Evolutionary conservation across 2,113 vertebrate species (phyloP), one percentile per base, ranked within the genome.

Genomic region (Anhinga anhinga): DNA sequence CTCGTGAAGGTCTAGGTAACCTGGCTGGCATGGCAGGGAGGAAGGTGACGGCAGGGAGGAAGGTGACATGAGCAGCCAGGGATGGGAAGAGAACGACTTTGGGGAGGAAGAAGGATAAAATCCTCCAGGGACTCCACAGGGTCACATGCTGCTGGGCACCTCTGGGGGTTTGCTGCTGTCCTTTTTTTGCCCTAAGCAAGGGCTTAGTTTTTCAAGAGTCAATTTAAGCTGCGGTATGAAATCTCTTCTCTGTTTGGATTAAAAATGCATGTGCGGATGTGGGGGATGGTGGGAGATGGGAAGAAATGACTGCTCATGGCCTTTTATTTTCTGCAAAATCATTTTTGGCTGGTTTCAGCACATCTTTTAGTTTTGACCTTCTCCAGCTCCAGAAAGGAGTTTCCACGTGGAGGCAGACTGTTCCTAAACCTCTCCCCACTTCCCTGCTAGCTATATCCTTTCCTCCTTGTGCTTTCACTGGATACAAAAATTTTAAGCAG

Each of bases 111-210:
- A 79, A 20, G 7, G 12, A 23, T 20, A 9, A 80, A 86, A 69
- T 13, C 49, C 71, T 72, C 20, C 4, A 29, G n/a, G 9, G 25
- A 59, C n/a, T 69, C 26, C 53, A 27, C 0, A 14, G 29, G 27
- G 52, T 27, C 76, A 47, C 36, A 27, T 0, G 0, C 42, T 71
- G 50, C 78, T 13, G 13, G 49, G 30, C 25, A 22, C 1, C 0
- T 29, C 49, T 38, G 42, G 17, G 59, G 56, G 40, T 29, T 71
- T 2, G 22, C 66, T 45, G 65, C 50, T 59, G 25, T 62, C 30
- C 26, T 36, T 56, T 40, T 44, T 55, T 10, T 63, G 8, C 50
- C 65, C 56, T 55, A 16, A 90, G 76, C 45, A 66, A 96, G 30
- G n/a, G 25, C 15, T 86, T 52, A 0, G 1, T 90, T 94, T 71